Evolutionary conservation across 2,797 vertebrate species (phyloP).

Genomic region (Trachurus trachurus): DNA sequence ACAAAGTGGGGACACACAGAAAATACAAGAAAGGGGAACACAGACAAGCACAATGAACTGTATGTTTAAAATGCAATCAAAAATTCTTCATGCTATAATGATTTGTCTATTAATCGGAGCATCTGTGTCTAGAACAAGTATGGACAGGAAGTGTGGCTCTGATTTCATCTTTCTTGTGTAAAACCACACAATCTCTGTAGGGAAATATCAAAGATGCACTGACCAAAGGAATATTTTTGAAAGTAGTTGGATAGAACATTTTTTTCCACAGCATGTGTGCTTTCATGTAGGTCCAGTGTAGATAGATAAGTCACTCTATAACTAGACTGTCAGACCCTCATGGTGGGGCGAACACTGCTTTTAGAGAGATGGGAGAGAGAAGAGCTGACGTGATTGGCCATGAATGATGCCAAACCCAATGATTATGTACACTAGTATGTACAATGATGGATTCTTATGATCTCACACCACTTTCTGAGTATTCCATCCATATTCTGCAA

Average conservation of each 20-base stretch:
- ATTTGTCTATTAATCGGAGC: not conserved
- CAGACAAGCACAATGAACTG: too few relatives aligned
- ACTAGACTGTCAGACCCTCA: not conserved
- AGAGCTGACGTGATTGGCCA: constrained; percentile 1
- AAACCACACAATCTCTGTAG: not conserved
- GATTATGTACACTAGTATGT: constrained; percentile 15
- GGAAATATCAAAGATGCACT: not conserved
- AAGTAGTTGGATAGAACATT: not conserved
- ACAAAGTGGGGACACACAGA: too few relatives aligned
- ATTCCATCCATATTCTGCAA: constrained; percentile 1
- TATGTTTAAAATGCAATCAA: not conserved
- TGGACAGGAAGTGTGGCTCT: not conserved
- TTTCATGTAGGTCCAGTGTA: not conserved
- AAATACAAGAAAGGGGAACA: too few relatives aligned
- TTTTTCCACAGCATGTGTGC: not conserved
- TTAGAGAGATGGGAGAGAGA: constrained; percentile 3
- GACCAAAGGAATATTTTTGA: not conserved
- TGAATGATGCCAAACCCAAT: constrained; percentile 2
- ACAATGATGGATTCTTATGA: constrained; percentile 10
- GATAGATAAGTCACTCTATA: constrained; percentile 5
- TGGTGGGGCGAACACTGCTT: not conserved
- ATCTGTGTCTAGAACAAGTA: not conserved
- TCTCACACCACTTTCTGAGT: not conserved
- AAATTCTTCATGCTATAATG: not conserved
- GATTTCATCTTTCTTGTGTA: not conserved